Evolutionary conservation across 2,113 vertebrate genomes (phyloP).

Genomic region (Petrocephalus microphthalmus): DNA sequence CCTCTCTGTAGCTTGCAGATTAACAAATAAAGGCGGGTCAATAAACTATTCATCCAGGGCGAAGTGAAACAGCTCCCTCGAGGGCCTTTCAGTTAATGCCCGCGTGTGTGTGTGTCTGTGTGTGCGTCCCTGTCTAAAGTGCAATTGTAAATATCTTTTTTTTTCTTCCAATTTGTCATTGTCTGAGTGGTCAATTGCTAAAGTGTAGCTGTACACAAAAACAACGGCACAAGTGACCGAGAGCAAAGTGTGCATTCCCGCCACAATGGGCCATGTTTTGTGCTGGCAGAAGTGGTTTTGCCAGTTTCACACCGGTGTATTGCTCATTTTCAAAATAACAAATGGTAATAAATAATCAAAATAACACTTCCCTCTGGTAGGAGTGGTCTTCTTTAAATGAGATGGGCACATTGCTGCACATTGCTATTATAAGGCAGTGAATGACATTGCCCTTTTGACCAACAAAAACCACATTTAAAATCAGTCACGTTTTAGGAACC

Average conservation of each 20-base stretch:
- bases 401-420: no score
- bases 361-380: no score
- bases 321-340: no score
- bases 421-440: no score
- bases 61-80: constrained; percentile 20
- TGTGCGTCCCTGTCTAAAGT: neutral
- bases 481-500: no score
- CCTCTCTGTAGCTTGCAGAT: constrained; percentile 19
- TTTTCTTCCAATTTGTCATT: neutral
- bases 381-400: no score
- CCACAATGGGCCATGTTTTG: neutral
- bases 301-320: no score
- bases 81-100: constrained; percentile 11
- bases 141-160: neutral
- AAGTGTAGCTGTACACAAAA: neutral
- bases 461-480: no score
- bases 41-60: constrained; percentile 30
- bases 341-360: no score
- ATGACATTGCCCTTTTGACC: no score
- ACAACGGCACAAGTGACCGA: neutral
- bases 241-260: neutral
- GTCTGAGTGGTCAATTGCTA: neutral
- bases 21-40: constrained; percentile 24
- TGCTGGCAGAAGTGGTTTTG: no score
- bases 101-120: neutral